phyloP scores from a whole-genome alignment of 2,888 invertebrate genomes.

The Camponotus fellah region DNA sequence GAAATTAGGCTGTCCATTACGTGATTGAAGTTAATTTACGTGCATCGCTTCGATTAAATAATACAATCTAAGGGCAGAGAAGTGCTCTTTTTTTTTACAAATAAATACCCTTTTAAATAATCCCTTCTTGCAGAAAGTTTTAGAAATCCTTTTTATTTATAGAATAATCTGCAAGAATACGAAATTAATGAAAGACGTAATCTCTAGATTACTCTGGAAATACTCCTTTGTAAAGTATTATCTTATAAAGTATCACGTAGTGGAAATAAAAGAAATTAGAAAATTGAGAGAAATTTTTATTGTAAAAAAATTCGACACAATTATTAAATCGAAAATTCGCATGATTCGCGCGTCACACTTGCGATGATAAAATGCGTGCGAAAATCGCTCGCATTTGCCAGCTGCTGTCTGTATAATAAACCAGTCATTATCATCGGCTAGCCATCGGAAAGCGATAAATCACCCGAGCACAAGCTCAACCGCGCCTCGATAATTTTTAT shows the following conservation, averaged over 20 bases:
- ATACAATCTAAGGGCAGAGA: not conserved
- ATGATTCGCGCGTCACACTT: not conserved
- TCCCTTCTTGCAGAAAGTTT: not conserved
- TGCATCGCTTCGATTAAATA: slow-evolving; percentile 24
- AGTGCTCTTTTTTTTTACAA: not conserved
- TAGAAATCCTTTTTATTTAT: not conserved
- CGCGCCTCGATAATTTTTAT: slow-evolving; percentile 63
- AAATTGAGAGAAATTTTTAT: not conserved
- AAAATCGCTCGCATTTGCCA: slow-evolving; percentile 49
- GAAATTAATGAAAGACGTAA: not conserved
- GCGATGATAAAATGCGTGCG: slow-evolving; percentile 42
- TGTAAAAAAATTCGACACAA: not conserved
- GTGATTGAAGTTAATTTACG: slow-evolving; percentile 32
- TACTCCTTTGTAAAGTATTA: not conserved
- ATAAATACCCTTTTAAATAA: too few species aligned
- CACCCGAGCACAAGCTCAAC: slow-evolving; percentile 41
- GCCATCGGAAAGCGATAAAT: slow-evolving; percentile 55
- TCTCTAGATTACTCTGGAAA: not conserved
- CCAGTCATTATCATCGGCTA: slow-evolving; percentile 50
- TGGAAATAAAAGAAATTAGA: not conserved
- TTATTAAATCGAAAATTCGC: not conserved
- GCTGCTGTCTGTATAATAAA: slow-evolving; percentile 50
- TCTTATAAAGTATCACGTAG: not conserved
- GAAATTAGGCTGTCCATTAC: slow-evolving; percentile 36
- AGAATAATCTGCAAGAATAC: not conserved